Conservation (phyloP, 2,113 vertebrate species). For the Suncus etruscus region DNA sequence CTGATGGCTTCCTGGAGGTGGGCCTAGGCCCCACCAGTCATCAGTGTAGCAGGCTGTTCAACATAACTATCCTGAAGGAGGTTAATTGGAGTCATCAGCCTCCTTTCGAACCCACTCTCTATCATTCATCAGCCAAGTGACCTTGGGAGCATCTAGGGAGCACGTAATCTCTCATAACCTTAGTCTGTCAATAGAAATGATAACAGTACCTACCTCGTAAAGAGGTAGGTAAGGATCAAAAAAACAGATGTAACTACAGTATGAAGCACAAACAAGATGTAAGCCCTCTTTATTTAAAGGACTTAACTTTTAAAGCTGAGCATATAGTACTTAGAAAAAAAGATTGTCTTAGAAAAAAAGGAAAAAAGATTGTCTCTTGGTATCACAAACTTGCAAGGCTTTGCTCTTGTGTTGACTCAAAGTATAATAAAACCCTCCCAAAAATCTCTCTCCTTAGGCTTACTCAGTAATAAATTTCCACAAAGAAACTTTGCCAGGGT, state of each 20-base stretch:
- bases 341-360: background rate
- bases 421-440: background rate
- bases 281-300: slow-evolving; percentile 24
- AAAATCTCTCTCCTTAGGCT: background rate
- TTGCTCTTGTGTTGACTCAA: background rate
- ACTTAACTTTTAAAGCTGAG: background rate
- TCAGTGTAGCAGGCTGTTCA: background rate
- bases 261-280: slow-evolving; percentile 42
- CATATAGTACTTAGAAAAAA: background rate
- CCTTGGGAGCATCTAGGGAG: background rate
- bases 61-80: background rate
- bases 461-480: background rate
- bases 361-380: slow-evolving; percentile 30
- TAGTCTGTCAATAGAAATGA: slow-evolving; percentile 45
- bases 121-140: background rate
- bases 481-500: background rate
- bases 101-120: background rate
- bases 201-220: slow-evolving; percentile 4
- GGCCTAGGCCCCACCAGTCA: background rate
- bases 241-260: slow-evolving; percentile 51
- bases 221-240: background rate
- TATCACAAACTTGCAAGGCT: slow-evolving; percentile 40
- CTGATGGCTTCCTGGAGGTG: background rate
- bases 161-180: slow-evolving; percentile 15
- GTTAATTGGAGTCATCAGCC: background rate